Base-by-base conservation (phyloP, 2,113 vertebrate genomes). In the Tyto alba region DNA sequence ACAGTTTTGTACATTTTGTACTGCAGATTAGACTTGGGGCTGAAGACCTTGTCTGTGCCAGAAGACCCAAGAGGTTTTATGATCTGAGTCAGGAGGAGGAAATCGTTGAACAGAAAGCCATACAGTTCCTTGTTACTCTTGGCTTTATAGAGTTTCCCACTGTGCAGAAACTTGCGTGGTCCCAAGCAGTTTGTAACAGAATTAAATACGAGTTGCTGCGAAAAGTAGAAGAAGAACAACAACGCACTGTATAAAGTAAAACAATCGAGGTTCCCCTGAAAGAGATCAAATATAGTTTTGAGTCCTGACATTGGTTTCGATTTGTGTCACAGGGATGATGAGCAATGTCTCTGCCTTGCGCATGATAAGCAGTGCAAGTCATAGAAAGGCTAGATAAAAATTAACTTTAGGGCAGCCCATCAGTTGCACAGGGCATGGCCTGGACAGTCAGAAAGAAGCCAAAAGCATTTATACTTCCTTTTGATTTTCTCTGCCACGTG, bases 1-100 rank as follows among this genome's bases (percentile, higher is more conserved):
- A 99, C 99, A 72, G 99, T 99, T 97, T 99, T 99, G 97, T 99
- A 99, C 99, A 99, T 99, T 98, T 99, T 99, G 92, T 99, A 99
- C 72, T 99, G 99, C 90, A 99, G 98, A 96, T 99, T 99, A 11
- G 99, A 99, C 95, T 99, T 99, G 47, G 99, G 98, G 92, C 99
- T 99, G 98, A 99, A 99, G 93, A 99, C 99, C 95, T 99, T 99
- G 97, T 99, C 99, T 0, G 98, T 98, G 38, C 99, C 98, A 0
- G 99, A 99, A 6, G 97, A 99, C 89, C 99, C 99, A 95, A 99
- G 97, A 47, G 99, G 99, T 97, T 99, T 99, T 80, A 98, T 99
- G 89, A 99, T 99, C 97, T 99, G 99, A 29, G 99, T 99, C 80
- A 99, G 98, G 96, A 99, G 98, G 95, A 99, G 99, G 98, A 99